Evolutionary conservation across 2,888 invertebrate genomes (phyloP), one percentile per base, ranked within the genome.

Genomic region (Oxystoma pomonae): DNA sequence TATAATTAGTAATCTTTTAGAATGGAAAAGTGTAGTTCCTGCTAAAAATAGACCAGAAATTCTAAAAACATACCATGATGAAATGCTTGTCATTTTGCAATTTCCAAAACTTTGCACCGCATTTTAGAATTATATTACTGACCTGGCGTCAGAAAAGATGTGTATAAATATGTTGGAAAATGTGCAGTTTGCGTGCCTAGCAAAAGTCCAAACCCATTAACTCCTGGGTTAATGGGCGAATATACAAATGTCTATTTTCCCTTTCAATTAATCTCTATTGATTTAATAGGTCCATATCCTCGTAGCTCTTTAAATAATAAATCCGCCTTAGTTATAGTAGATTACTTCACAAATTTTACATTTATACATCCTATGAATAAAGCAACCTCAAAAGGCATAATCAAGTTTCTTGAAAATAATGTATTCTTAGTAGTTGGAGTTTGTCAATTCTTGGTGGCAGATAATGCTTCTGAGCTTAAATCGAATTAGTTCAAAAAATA

Each of bases 21-120:
- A 70, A 20, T 70, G 70, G 68, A 70, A 71, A 64, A 65, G 70
- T 60, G 67, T 70, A 1, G 65, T 71, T 7, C 69, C 68, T 51
- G 58, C 61, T 1, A 57, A 16, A 2, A 61, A 69, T 60, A 57
- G 65, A 35, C 1, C 3, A 20, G 35, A 22, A 9, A 57, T 57
- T 17, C 16, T 57, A n/a, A 57, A 16, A 16, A 35, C 57, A 16
- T 57, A 35, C 22, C 57, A 57, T 18, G 57, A 57, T 22, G 22
- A 21, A 17, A 22, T 1, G 1, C n/a, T 16, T 52, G 55, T 18
- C 60, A 55, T 55, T 60, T 60, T 60, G 60, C 22, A 1, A 20
- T 60, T 17, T 60, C 53, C 35, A 5, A 60, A 55, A 60, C 66
- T 9, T 51, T 57, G 1, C 16, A 12, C 2, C 17, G 64, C 17